These are phyloP conservation scores for Allygus modestus DNA, from an alignment of 2,888 invertebrate genomes.

Conservation along the genomic window DNA sequence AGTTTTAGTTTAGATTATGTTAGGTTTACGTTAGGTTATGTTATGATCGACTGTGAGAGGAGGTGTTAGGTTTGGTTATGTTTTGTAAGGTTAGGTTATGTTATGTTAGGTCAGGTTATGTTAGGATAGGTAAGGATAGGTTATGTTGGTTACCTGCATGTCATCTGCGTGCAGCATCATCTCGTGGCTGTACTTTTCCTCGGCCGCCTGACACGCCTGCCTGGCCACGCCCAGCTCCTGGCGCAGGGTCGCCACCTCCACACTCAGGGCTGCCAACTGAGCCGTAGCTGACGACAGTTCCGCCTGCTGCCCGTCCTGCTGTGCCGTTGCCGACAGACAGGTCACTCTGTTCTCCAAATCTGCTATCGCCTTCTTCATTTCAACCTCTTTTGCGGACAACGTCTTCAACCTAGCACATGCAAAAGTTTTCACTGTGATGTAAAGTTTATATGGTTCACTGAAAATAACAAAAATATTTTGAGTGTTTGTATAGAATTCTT, in stretches of 20 bases:
- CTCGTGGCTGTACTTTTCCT: slow-evolving; percentile 89
- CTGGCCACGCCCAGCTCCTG: slow-evolving; percentile 81
- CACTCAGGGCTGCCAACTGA: slow-evolving; percentile 79
- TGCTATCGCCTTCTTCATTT: slow-evolving; percentile 65
- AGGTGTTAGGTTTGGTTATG: no score
- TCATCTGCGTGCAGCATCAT: slow-evolving; percentile 88
- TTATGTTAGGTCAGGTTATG: no score
- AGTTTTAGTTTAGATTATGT: no score
- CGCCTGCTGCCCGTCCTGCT: slow-evolving; percentile 75
- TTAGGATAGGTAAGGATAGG: no score
- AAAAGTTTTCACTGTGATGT: not conserved
- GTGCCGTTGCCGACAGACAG: slow-evolving; percentile 66
- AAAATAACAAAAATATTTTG: no score
- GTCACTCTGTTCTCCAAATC: slow-evolving; percentile 67
- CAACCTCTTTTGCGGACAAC: slow-evolving; percentile 69
- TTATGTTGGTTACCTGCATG: slow-evolving; percentile 72
- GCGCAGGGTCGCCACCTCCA: slow-evolving; percentile 80
- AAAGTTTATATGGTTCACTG: no score
- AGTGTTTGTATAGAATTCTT: no score
- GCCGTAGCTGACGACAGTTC: slow-evolving; percentile 79
- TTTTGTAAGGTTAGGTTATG: no score
- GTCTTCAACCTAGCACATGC: slow-evolving; percentile 70
- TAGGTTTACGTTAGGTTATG: no score
- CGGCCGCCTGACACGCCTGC: slow-evolving; percentile 81
- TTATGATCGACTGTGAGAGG: no score